phyloP scores from a whole-genome alignment of 2,888 invertebrate genomes.

The Eilema sororculum region DNA sequence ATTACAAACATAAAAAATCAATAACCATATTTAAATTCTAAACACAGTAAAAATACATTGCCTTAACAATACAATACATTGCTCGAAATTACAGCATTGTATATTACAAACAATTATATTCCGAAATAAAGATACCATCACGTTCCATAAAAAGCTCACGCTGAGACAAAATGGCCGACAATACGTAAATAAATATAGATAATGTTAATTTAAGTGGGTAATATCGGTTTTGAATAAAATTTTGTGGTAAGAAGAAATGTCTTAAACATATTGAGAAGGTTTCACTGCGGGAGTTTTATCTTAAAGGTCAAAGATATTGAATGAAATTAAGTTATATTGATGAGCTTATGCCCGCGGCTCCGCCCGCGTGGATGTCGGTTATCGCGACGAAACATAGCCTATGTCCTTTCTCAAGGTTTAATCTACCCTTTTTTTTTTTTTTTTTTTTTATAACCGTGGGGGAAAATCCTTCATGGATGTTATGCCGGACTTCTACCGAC shows the following conservation, averaged over 20 bases:
- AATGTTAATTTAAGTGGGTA: slow-evolving; percentile 36
- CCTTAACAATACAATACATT: neutral
- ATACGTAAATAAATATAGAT: slow-evolving; percentile 33
- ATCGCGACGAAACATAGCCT: too few species aligned
- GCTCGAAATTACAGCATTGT: neutral
- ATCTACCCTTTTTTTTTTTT: too few species aligned
- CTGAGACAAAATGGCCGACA: slow-evolving; percentile 38
- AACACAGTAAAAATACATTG: neutral
- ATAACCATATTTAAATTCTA: slow-evolving; percentile 1
- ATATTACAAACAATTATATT: slow-evolving; percentile 13
- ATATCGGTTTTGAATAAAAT: slow-evolving; percentile 37
- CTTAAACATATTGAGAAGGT: neutral
- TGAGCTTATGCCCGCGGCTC: too few species aligned
- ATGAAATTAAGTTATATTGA: slow-evolving; percentile 1
- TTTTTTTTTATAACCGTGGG: too few species aligned
- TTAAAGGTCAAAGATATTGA: neutral
- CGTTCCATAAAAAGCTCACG: slow-evolving; percentile 37
- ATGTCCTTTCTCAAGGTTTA: too few species aligned
- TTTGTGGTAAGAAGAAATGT: slow-evolving; percentile 5
- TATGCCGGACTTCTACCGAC: too few species aligned
- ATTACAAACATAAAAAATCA: neutral
- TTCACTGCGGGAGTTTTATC: slow-evolving; percentile 23
- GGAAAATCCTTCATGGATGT: too few species aligned
- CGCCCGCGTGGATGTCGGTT: too few species aligned
- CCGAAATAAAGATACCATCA: slow-evolving; percentile 37